phyloP scores from a whole-genome alignment of 2,888 invertebrate species.

The Panopea generosa region DNA sequence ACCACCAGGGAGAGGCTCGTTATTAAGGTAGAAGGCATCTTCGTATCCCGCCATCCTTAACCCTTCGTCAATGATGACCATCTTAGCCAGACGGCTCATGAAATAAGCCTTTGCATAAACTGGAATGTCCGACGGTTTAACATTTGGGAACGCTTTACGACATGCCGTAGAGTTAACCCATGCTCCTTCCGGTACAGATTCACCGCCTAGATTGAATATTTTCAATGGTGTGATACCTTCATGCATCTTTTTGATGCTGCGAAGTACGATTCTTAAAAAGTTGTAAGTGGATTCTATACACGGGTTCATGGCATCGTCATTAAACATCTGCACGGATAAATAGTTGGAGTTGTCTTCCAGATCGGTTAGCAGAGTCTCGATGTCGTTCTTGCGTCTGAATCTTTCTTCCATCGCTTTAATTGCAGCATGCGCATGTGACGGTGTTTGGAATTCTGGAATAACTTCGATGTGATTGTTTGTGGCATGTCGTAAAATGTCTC shows the following conservation, averaged over 20 bases:
- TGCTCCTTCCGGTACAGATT: constrained; percentile 76
- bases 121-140: constrained; percentile 41
- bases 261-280: constrained; percentile 78
- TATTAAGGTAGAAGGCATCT: constrained; percentile 61
- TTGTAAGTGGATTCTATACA: constrained; percentile 79
- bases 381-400: constrained; percentile 60
- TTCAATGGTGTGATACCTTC: constrained; percentile 67
- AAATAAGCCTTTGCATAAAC: constrained; percentile 65
- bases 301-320: constrained; percentile 80
- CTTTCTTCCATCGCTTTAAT: constrained; percentile 77
- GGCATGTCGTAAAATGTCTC: constrained; percentile 72
- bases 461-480: constrained; percentile 74
- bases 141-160: constrained; percentile 57
- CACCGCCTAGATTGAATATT: constrained; percentile 80
- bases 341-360: constrained; percentile 63
- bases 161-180: constrained; percentile 79
- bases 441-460: constrained; percentile 81
- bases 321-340: constrained; percentile 78
- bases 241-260: constrained; percentile 67
- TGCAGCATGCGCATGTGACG: constrained; percentile 79
- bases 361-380: constrained; percentile 62
- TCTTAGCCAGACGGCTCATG: constrained; percentile 63
- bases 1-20: constrained; percentile 56
- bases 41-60: constrained; percentile 64
- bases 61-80: constrained; percentile 54